phyloP scores from a whole-genome alignment of 2,113 vertebrate genomes.

The Plestiodon gilberti region DNA sequence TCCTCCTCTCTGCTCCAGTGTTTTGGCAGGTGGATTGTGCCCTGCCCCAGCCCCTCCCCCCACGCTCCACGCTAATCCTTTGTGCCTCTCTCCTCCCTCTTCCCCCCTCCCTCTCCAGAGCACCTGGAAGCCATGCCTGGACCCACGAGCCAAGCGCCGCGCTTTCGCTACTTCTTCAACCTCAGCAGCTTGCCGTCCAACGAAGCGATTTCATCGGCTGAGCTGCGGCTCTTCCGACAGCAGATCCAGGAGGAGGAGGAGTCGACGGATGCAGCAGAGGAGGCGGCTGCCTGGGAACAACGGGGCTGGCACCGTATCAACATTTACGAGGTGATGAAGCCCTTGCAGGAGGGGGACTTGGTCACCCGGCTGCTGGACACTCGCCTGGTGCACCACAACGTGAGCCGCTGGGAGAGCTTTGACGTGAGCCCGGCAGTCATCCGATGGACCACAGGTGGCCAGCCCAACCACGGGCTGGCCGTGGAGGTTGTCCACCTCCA shows the following conservation, averaged over 20 bases:
- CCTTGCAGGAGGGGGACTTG: slow-evolving; percentile 79
- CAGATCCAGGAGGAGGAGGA: slow-evolving; percentile 77
- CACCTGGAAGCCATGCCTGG: slow-evolving; percentile 87
- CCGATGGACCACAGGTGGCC: slow-evolving; percentile 91
- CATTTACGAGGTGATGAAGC: slow-evolving; percentile 96
- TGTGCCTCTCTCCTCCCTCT: neutral
- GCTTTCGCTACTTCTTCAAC: slow-evolving; percentile 93
- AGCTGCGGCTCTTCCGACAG: slow-evolving; percentile 93
- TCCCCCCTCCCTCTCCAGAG: slow-evolving; percentile 73
- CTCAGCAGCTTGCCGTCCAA: slow-evolving; percentile 95
- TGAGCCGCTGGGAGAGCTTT: slow-evolving; percentile 94
- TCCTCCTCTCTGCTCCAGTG: neutral
- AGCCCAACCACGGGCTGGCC: slow-evolving; percentile 93
- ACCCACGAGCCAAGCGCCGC: slow-evolving; percentile 66
- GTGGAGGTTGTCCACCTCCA: slow-evolving; percentile 92
- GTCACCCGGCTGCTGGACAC: slow-evolving; percentile 97
- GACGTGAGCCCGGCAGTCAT: slow-evolving; percentile 96
- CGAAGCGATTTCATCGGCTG: slow-evolving; percentile 94
- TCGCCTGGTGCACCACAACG: slow-evolving; percentile 90
- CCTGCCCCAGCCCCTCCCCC: neutral
- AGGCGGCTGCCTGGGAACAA: slow-evolving; percentile 68
- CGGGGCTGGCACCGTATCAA: slow-evolving; percentile 92
- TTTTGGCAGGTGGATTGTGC: slow-evolving; percentile 29
- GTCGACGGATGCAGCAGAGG: slow-evolving; percentile 17
- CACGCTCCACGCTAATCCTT: too few relatives aligned